These are phyloP conservation scores for Xerus inauris DNA, from an alignment of 2,113 vertebrate species.

Conservation along the genomic window DNA sequence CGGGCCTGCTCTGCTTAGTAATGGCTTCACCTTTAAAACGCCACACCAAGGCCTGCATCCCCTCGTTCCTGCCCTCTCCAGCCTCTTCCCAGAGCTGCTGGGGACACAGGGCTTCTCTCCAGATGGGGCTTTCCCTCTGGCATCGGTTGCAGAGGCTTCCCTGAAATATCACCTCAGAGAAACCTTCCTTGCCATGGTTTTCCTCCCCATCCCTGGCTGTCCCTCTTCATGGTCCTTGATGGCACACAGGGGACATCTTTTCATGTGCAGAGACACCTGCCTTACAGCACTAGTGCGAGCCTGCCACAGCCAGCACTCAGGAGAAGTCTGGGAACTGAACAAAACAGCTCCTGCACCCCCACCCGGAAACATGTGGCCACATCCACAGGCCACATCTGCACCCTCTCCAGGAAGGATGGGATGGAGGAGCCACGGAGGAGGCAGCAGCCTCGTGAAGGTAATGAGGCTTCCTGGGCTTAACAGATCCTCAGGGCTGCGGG, in stretches of 20 bases:
- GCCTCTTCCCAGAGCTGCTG: background rate
- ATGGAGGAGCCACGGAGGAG: no score
- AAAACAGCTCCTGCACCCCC: background rate
- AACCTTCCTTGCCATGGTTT: background rate
- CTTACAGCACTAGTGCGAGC: no score
- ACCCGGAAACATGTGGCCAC: background rate
- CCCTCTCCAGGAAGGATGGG: constrained; percentile 50
- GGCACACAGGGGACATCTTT: background rate
- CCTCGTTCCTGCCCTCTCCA: background rate
- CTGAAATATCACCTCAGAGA: background rate
- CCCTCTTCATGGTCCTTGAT: background rate
- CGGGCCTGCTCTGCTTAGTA: background rate
- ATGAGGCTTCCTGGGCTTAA: constrained; percentile 81
- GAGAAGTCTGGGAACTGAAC: background rate
- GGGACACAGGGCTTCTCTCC: background rate
- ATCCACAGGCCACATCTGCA: background rate
- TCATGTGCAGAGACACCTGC: background rate
- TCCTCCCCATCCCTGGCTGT: background rate
- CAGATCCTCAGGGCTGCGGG: constrained; percentile 76
- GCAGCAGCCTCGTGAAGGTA: constrained; percentile 50
- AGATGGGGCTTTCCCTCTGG: background rate
- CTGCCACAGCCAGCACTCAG: background rate
- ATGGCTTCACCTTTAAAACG: background rate
- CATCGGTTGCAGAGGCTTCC: background rate
- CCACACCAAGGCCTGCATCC: rapidly evolving